Evolutionary conservation across 2,113 vertebrate species (phyloP).

Genomic region (Chaetura pelagica): DNA sequence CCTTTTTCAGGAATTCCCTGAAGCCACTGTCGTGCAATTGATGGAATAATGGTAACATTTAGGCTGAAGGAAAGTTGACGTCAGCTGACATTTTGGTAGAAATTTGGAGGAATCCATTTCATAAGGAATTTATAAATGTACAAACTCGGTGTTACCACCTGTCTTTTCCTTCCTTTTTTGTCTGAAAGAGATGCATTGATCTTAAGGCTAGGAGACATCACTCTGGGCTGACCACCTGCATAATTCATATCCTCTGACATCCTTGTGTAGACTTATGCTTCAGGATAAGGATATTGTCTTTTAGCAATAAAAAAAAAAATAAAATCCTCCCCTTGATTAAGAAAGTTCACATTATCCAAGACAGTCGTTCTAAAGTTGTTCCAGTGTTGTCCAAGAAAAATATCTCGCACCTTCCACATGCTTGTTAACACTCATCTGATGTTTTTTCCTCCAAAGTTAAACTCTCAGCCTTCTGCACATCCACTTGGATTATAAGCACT

Average conservation of each 20-base stretch:
- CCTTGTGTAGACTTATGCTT: not conserved
- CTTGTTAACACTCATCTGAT: not conserved
- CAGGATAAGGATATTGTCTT: not conserved
- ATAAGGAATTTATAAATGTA: not conserved
- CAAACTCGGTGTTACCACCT: not conserved
- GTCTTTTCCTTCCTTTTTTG: not conserved
- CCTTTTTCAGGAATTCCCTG: not conserved
- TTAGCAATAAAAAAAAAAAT: not conserved
- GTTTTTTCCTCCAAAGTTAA: not conserved
- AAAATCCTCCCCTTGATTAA: not conserved
- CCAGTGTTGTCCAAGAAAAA: not conserved
- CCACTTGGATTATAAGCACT: not conserved
- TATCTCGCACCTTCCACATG: rapidly evolving
- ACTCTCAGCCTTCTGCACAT: not conserved
- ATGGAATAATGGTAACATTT: not conserved
- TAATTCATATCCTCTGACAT: constrained; percentile 10
- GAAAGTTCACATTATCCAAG: not conserved
- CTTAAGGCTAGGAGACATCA: constrained; percentile 7
- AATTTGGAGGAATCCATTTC: not conserved
- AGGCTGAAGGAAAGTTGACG: not conserved
- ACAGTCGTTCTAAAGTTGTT: not conserved
- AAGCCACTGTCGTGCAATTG: not conserved
- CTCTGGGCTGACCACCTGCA: not conserved
- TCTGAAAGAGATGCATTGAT: not conserved
- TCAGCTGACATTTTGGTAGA: not conserved